These are phyloP conservation scores for Macquaria australasica DNA, from an alignment of 2,113 vertebrate genomes.

Conservation along the genomic window DNA sequence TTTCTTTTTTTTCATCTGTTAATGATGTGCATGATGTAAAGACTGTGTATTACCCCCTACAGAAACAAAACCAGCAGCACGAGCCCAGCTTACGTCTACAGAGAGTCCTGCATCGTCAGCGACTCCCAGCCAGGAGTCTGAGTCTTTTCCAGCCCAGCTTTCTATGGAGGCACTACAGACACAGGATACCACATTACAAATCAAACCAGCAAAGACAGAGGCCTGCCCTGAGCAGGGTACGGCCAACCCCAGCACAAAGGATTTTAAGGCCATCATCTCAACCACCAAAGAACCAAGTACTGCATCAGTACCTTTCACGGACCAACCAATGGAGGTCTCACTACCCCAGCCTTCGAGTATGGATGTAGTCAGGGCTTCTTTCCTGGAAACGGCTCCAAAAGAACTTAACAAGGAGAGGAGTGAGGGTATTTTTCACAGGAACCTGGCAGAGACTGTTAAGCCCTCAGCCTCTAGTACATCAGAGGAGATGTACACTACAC, in stretches of 20 bases:
- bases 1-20: background rate
- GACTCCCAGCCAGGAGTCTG: conserved; percentile 60
- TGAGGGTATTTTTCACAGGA: conserved; percentile 60
- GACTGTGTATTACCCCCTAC: conserved; percentile 1
- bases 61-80: conserved; percentile 76
- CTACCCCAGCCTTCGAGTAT: conserved; percentile 68
- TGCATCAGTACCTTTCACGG: conserved; percentile 68
- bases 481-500: conserved; percentile 80
- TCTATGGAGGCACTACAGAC: conserved; percentile 73
- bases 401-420: conserved; percentile 63
- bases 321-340: conserved; percentile 74
- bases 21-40: background rate
- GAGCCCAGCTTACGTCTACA: conserved; percentile 58
- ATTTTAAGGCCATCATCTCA: conserved; percentile 79
- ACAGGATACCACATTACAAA: conserved; percentile 73
- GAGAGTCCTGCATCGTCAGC: conserved; percentile 59
- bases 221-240: conserved; percentile 63
- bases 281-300: conserved; percentile 82
- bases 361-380: conserved; percentile 64
- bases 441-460: conserved; percentile 60
- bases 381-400: conserved; percentile 70
- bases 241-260: conserved; percentile 77
- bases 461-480: conserved; percentile 47
- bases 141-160: conserved; percentile 53
- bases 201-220: conserved; percentile 79